Base-by-base conservation (phyloP, 2,888 invertebrate genomes). In the Hyppa rectilinea region DNA sequence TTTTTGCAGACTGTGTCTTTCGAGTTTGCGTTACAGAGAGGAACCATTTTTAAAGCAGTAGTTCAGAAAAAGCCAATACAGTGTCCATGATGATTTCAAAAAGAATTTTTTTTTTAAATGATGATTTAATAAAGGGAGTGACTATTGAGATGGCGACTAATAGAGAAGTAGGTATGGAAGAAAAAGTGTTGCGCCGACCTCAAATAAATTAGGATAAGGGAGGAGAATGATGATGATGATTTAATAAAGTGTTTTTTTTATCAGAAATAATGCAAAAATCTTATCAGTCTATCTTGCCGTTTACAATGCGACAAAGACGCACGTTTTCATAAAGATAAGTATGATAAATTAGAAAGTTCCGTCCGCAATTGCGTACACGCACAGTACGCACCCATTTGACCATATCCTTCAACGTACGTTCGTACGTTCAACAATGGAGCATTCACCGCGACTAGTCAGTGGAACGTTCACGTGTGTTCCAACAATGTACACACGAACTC, bases 341-440 rank as follows among this genome's bases (percentile, higher is more conserved):
- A 49, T 20, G 26, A 40, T 65, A 43, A 36, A 64, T 79, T 79
- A 14, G 69, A 74, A 82, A 82, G 81, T 82, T 47, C 23, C 23
- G 34, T 55, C 50, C 43, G 55, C 53, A 53, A 23, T 64, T 73
- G 60, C 67, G 52, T 60, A 61, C 67, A 66, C 65, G 76, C 78
- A 81, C 71, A 79, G 80, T 86, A 83, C 70, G 81, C 79, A 85
- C 78, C 80, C 77, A 81, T 83, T 83, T 82, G 83, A 80, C 55
- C 59, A 69, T 78, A 81, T 74, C 74, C 63, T 74, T 86, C 86
- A 87, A 86, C 86, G 84, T n/a, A n/a, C n/a, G n/a, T n/a, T n/a
- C n/a, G 82, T 59, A 70, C 72, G 71, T 65, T 74, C 70, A 84
- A 90, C 88, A 90, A 90, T 89, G 83, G 73, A 63, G 77, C 85